Evolutionary conservation across 2,113 vertebrate genomes (phyloP).

Genomic region (Cephalopterus ornatus): DNA sequence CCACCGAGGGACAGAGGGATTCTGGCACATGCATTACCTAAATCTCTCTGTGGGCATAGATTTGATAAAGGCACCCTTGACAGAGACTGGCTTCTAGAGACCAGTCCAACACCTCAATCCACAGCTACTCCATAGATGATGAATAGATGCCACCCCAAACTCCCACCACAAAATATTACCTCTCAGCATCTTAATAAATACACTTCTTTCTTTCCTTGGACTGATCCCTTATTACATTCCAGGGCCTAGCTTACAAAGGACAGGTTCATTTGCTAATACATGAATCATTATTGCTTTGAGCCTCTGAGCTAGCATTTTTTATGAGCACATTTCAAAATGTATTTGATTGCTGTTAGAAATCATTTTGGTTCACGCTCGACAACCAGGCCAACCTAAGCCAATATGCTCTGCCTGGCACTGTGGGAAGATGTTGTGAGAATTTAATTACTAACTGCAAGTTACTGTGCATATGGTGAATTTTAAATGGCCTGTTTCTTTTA

Average conservation of each 20-base stretch:
- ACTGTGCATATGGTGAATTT: slow-evolving; percentile 42
- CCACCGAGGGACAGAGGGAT: neutral
- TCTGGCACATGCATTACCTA: neutral
- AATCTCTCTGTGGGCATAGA: neutral
- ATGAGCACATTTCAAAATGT: slow-evolving; percentile 43
- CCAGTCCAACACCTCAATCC: neutral
- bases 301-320: slow-evolving; percentile 48
- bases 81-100: neutral
- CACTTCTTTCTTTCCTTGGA: neutral
- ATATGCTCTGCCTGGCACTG: slow-evolving; percentile 63
- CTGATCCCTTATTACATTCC: neutral
- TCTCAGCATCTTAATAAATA: neutral
- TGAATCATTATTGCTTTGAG: slow-evolving; percentile 64
- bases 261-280: slow-evolving; percentile 60
- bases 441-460: slow-evolving; percentile 65
- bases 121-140: neutral
- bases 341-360: slow-evolving; percentile 69
- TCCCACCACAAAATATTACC: neutral
- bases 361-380: slow-evolving; percentile 46
- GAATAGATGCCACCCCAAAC: neutral
- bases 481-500: neutral
- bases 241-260: neutral
- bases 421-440: slow-evolving; percentile 57
- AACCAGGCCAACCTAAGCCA: slow-evolving; percentile 51
- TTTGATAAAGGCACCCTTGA: neutral